Evolutionary conservation across 2,797 vertebrate species (phyloP).

Genomic region (Balearica regulorum): DNA sequence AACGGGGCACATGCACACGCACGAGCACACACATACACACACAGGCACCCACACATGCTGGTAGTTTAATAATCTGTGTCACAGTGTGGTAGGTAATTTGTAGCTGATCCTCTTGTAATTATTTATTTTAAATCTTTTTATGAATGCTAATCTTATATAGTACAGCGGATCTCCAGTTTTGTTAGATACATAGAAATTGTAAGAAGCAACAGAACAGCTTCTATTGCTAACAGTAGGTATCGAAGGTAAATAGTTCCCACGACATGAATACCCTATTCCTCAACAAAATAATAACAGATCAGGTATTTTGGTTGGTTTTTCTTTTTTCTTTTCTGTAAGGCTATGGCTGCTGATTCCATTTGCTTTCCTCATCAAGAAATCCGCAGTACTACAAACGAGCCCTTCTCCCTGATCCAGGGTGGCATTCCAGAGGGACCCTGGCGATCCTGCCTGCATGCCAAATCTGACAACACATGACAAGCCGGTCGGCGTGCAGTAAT

Average conservation of each 20-base stretch:
- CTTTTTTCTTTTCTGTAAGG: neutral
- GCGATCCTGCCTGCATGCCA: slow-evolving; percentile 85
- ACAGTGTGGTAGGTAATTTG: slow-evolving; percentile 87
- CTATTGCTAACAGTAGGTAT: slow-evolving; percentile 33
- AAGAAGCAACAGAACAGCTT: slow-evolving; percentile 19
- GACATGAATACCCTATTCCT: slow-evolving; percentile 51
- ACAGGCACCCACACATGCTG: neutral
- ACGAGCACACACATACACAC: neutral
- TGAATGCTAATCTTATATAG: slow-evolving; percentile 78
- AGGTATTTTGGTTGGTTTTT: fast-evolving
- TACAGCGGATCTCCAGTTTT: slow-evolving; percentile 62
- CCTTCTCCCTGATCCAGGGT: slow-evolving; percentile 74
- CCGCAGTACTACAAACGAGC: slow-evolving; percentile 69
- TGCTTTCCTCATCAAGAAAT: slow-evolving; percentile 66
- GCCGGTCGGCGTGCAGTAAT: slow-evolving; percentile 91
- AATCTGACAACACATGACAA: slow-evolving; percentile 94
- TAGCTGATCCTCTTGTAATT: slow-evolving; percentile 91
- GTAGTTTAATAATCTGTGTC: slow-evolving; percentile 86
- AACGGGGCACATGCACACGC: slow-evolving; percentile 52
- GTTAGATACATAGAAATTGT: slow-evolving; percentile 15
- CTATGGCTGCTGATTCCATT: slow-evolving; percentile 20
- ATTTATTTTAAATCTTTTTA: slow-evolving; percentile 90
- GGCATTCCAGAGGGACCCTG: slow-evolving; percentile 86
- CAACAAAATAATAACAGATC: slow-evolving; percentile 7
- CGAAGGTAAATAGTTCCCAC: slow-evolving; percentile 71